Evolutionary conservation across 23 tunicate species (phyloP), one percentile per base, ranked within the genome.

Genomic region (Trididemnum miniatum): DNA sequence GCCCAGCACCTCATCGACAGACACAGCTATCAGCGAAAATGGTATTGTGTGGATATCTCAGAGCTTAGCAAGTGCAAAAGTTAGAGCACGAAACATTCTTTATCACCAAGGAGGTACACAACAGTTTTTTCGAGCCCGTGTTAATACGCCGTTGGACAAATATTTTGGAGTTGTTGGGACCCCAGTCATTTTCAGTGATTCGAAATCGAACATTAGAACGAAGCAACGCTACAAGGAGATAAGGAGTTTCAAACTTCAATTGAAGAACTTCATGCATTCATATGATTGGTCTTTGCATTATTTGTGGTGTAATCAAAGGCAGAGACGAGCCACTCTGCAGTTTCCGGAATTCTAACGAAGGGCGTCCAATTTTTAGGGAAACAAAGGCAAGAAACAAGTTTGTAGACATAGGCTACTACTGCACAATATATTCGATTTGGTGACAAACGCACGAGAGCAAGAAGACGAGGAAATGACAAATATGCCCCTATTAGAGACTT

Each of bases 281-380:
- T 71, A 71, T 24, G 69, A 28, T 24, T 38, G 79, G 79, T 31
- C 79, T 74, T 31, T 74, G 59, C 79, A 74, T 74, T 39, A 40
- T 74, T 74, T 59, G 59, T 39, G 59, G 79, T 74, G 60, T 74
- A 49, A 39, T 74, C 29, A 74, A 74, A 74, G 79, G 79, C n/a
- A 74, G 59, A 74, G 79, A 74, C 38, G 79, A 74, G 62, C 79
- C 79, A 38, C 79, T 74, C n/a, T 38, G n/a, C 59, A 74, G 62
- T 74, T 39, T 74, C 26, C 38, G 79, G 79, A 49, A 74, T 74
- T 20, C 59, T 39, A 28, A 74, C 31, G 36, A 39, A 30, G 59
- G 79, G 5, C 59, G 79, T 28, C 79, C 27, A 18, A 74, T 49
- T 49, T 74, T 74, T 74, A 9, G 24, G 12, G 79, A 74, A 74